Conservation (phyloP, 2,797 vertebrate species). For the Margarornis squamiger region DNA sequence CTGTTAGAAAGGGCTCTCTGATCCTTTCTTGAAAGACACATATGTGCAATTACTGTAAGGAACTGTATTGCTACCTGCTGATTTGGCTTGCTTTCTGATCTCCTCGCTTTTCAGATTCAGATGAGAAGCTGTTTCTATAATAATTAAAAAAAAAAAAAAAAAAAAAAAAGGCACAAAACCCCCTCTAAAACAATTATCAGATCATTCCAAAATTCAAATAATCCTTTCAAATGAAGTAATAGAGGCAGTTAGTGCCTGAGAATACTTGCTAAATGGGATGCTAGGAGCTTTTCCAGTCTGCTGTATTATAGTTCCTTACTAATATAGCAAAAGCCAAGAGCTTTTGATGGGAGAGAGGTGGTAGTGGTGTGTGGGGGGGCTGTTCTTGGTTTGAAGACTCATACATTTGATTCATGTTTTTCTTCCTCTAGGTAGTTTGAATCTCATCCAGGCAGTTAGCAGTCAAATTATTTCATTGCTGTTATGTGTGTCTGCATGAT, state of each 20-base stretch:
- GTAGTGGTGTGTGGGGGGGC: no score
- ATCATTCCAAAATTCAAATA: not conserved
- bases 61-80: not conserved
- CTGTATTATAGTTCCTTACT: not conserved
- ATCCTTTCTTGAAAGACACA: not conserved
- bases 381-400: not conserved
- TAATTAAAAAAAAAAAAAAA: not conserved
- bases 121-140: not conserved
- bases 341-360: not conserved
- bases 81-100: not conserved
- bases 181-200: not conserved
- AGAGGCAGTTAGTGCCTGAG: not conserved
- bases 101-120: not conserved
- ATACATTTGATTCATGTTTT: not conserved
- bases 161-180: accelerated
- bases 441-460: not conserved
- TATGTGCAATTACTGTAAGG: not conserved
- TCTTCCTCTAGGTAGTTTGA: not conserved
- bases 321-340: not conserved
- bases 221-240: not conserved
- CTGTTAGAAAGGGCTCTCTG: not conserved
- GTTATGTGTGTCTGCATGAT: accelerated
- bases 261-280: not conserved
- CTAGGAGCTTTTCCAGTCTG: not conserved
- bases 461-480: not conserved